A percentile compares a stretch with the other conserved stretches of the same genome.
Evolutionary conservation across 92 coral and sea anemone genomes (phyloP).

Genomic region (Nematostella vectensis): DNA sequence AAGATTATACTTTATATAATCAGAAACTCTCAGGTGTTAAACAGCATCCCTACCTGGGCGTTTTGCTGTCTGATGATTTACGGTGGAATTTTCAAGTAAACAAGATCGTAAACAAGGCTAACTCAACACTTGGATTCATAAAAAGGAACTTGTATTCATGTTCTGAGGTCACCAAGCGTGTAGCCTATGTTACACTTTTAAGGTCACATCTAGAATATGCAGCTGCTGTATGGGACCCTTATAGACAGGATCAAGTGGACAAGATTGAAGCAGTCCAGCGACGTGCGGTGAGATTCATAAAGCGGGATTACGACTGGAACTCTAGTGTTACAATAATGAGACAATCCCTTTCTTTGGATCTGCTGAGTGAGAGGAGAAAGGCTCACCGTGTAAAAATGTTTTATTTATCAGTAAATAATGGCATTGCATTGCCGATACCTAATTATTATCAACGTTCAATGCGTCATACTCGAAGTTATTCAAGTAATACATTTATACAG

Average conservation of each 20-base stretch:
- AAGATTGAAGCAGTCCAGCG: constrained; percentile 13
- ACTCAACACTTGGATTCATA: no score
- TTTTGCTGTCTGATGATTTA: constrained; percentile 5
- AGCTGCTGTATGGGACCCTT: neutral
- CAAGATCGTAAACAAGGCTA: constrained; percentile 1
- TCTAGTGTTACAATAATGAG: no score
- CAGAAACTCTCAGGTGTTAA: constrained; percentile 10
- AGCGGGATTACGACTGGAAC: no score
- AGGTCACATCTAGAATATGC: neutral
- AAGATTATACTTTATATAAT: neutral
- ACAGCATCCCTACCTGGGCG: constrained; percentile 14
- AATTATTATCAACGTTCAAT: constrained; percentile 7
- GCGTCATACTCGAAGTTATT: constrained; percentile 1
- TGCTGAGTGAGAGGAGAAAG: no score
- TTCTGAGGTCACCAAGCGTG: no score
- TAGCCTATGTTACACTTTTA: constrained; percentile 4
- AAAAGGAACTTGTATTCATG: no score
- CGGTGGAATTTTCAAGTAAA: constrained; percentile 7
- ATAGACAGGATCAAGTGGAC: neutral
- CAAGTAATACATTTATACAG: constrained; percentile 8
- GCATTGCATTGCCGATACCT: constrained; percentile 3
- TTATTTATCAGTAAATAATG: no score
- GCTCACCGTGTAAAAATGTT: no score
- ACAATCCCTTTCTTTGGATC: no score
- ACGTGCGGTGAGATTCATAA: constrained; percentile 6